Base-by-base conservation (phyloP, 2,797 vertebrate genomes). In the Esox masquinongy region DNA sequence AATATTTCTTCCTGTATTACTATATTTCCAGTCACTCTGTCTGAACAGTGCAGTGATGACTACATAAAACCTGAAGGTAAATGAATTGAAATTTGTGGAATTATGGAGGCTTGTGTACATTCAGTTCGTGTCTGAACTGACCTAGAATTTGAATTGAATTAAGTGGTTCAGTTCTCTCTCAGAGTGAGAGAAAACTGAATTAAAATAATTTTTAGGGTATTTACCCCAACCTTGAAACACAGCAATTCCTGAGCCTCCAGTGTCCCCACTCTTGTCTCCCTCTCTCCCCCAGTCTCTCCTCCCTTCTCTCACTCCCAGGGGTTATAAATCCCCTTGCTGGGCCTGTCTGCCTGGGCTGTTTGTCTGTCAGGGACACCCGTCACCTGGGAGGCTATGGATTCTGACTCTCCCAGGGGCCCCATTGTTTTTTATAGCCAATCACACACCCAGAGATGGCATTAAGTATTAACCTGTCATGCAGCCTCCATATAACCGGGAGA, bases 391-490 rank as follows among this genome's bases (percentile, higher is more conserved):
- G 74, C 24, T 29, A 72, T 59, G 70, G n/a, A 72, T 70, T 72
- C 26, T n/a, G 64, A 68, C 71, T 64, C 26, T 56, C 39, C 68
- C 36, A 8, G 36, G 61, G 67, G 69, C 63, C 39, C 29, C 71
- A 6, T 24, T 80, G 72, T 82, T 47, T 12, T 77, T 74, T 75
- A 68, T 29, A 73, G 73, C 68, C 73, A 74, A 78, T 82, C 76
- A 80, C 63, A 36, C 53, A 7, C 59, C 22, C 51, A 51, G 24
- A 53, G 11, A 74, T 47, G 36, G 68, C 19, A 26, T 68, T 24
- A 77, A 51, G 22, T 24, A 24, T 61, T 61, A 61, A 61, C 22
- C 11, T 61, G 7, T 24, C 70, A 73, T 63, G 31, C 50, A 15
- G 26, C 26, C 59, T 26, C 3, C 50, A 24, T 31, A 74, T 24